Evolutionary conservation across 2,113 vertebrate species (phyloP).

Genomic region (Phrynocephalus versicolor): DNA sequence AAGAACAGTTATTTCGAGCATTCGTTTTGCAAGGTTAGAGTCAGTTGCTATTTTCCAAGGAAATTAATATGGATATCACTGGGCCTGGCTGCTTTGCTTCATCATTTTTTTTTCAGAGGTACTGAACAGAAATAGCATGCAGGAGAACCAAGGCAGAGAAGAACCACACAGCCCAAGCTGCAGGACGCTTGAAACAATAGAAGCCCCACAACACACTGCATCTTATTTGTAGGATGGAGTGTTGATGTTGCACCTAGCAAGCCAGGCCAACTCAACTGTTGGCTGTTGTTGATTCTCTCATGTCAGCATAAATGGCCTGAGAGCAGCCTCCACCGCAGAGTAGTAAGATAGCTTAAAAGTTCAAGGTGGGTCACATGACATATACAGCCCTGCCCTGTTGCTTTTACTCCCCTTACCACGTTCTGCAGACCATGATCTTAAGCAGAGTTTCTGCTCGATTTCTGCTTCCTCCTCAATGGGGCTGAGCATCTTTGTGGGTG

Average conservation of each 20-base stretch:
- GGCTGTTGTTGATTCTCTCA: neutral
- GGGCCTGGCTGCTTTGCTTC: neutral
- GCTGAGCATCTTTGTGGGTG: too few relatives aligned
- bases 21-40: neutral
- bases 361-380: neutral
- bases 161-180: neutral
- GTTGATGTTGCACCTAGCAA: neutral
- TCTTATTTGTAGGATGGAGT: neutral
- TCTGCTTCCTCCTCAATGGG: too few relatives aligned
- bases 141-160: too few relatives aligned
- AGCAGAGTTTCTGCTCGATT: too few relatives aligned
- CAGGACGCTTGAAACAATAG: neutral
- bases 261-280: neutral
- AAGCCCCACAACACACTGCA: neutral
- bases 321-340: neutral
- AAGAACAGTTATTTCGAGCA: neutral
- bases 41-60: neutral
- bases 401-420: too few relatives aligned
- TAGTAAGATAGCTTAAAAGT: neutral
- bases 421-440: too few relatives aligned
- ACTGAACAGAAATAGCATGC: neutral
- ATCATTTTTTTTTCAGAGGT: neutral
- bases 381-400: neutral
- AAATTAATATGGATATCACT: neutral
- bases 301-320: neutral